Evolutionary conservation across 2,888 invertebrate species (phyloP), one percentile per base, ranked within the genome.

Genomic region (Caenorhabditis angaria): DNA sequence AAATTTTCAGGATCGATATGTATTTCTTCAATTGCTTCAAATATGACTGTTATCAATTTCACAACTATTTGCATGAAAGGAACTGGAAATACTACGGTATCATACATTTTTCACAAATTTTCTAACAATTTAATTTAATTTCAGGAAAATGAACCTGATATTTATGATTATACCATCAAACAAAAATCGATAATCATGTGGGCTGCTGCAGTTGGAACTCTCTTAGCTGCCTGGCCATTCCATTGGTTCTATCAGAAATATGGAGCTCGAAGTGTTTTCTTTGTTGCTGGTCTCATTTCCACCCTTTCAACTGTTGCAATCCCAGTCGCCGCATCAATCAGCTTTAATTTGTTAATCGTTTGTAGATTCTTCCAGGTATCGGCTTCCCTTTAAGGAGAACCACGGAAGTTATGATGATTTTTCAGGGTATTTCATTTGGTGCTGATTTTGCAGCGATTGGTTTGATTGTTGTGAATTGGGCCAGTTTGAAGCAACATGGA

Each of bases 401-500:
- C 22, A 8, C 41, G 41, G 22, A 22, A 56, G 24, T 25, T n/a
- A 25, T 14, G 24, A 35, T 24, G 48, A 29, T 6, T 29, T 27
- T 72, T 54, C 47, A 80, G 82, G 83, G 84, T 0, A 70, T 84
- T 4, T 82, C 83, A n/a, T 84, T 83, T 61, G 84, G 81, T 54
- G 83, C 84, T 5, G 83, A 84, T 61, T 84, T 84, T 61, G 83
- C 83, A 5, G 83, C 82, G 12, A 84, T 84, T 27, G 84, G 84
- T 5, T 55, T 84, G 28, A 83, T 84, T 47, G 82, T 82, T 12
- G 82, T 82, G 8, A 80, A 83, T 29, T 84, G 84, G 84, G 84
- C 84, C 10, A 77, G 79, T 20, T 58, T 84, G 41, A 77, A 81
- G 20, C 82, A 84, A 47, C 82, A 84, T 48, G 84, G 84, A 29